Evolutionary conservation across 2,113 vertebrate species (phyloP).

Genomic region (Pseudonaja textilis): DNA sequence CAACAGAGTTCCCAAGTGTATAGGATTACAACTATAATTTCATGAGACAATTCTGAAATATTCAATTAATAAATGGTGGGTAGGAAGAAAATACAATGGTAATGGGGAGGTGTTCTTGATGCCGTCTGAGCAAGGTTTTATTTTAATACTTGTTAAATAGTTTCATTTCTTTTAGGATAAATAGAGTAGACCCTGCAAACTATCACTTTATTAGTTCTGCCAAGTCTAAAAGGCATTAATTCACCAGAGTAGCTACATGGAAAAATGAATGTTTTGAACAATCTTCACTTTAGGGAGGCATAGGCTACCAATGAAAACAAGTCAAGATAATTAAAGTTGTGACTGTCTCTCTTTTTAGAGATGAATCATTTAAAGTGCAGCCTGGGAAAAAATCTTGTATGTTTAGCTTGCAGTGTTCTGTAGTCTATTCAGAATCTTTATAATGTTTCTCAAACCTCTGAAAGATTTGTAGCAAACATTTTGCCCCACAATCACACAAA

Average conservation of each 20-base stretch:
- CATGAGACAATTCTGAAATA: background rate
- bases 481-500: background rate
- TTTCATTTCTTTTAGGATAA: conserved; percentile 21
- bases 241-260: background rate
- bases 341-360: background rate
- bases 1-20: background rate
- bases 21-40: conserved; percentile 20
- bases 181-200: conserved; percentile 9
- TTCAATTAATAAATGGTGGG: background rate
- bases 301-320: background rate
- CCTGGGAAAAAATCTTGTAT: background rate
- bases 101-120: background rate
- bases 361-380: conserved; percentile 5
- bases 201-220: conserved; percentile 14
- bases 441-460: background rate
- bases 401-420: background rate
- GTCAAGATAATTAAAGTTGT: background rate
- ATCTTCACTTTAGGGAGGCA: background rate
- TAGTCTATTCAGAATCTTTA: background rate
- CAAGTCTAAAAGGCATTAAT: conserved; percentile 9
- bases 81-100: background rate
- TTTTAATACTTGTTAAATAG: background rate
- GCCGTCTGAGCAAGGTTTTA: background rate
- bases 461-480: background rate
- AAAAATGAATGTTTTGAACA: conserved; percentile 17